These are phyloP conservation scores for Bagarius yarrelli DNA, from an alignment of 2,113 vertebrate genomes.

Conservation along the genomic window DNA sequence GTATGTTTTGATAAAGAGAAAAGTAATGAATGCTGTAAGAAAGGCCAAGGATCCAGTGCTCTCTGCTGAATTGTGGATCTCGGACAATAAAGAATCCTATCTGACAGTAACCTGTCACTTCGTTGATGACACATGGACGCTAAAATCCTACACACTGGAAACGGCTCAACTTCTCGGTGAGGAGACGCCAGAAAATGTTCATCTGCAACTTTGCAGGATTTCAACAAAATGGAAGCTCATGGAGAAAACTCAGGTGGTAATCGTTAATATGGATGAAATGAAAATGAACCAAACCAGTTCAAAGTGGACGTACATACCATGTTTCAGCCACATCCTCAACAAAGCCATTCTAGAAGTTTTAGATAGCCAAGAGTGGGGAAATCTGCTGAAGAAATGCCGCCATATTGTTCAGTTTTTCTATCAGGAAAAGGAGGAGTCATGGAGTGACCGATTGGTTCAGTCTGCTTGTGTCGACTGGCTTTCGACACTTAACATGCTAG, in stretches of 20 bases:
- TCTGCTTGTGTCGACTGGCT: constrained; percentile 18
- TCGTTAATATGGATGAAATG: constrained; percentile 29
- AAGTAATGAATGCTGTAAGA: neutral
- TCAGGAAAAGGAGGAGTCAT: neutral
- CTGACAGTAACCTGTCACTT: constrained; percentile 45
- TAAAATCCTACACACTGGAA: constrained; percentile 35
- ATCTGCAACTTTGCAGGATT: constrained; percentile 32
- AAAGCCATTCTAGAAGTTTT: constrained; percentile 29
- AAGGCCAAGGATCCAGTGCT: constrained; percentile 10
- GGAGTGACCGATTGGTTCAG: neutral
- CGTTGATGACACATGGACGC: constrained; percentile 22
- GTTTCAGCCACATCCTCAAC: constrained; percentile 41
- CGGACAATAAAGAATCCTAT: constrained; percentile 18
- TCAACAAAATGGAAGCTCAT: constrained; percentile 29
- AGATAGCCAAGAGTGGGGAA: neutral
- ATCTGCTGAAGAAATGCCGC: constrained; percentile 30
- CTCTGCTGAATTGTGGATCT: constrained; percentile 45
- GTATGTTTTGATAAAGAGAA: neutral
- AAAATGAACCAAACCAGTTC: neutral
- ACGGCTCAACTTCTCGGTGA: constrained; percentile 17
- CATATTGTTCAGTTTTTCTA: constrained; percentile 34
- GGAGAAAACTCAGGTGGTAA: constrained; percentile 31
- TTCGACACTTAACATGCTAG: constrained; percentile 33
- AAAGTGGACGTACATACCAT: constrained; percentile 39
- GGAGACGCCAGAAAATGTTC: constrained; percentile 10